A percentile compares a stretch with the other conserved stretches of the same genome.
Evolutionary conservation across 64 coral and sea anemone genomes (phyloP).

Genomic region (Pocillopora damicornis): DNA sequence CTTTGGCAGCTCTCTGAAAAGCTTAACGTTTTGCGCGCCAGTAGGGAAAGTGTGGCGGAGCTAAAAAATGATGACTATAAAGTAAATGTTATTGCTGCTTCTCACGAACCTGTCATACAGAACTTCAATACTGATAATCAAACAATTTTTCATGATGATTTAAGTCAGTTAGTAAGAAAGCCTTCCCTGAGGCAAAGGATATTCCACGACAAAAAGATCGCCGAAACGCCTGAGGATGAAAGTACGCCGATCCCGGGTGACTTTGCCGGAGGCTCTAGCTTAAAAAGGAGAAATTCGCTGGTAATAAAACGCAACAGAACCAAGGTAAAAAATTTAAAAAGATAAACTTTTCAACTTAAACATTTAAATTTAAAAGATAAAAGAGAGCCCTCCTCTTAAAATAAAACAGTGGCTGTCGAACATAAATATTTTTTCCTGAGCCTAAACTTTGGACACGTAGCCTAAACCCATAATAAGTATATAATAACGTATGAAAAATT

Average conservation of each 20-base stretch:
- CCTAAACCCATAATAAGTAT: too few species aligned
- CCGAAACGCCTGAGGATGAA: not conserved
- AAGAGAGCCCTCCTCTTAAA: not conserved
- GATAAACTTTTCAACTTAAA: not conserved
- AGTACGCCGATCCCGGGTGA: not conserved
- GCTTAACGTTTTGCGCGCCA: constrained; percentile 63
- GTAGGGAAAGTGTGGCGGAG: constrained; percentile 42
- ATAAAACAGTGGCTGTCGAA: too few species aligned
- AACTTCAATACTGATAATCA: constrained; percentile 19
- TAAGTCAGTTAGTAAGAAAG: constrained; percentile 1
- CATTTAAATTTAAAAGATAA: not conserved
- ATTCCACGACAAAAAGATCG: not conserved
- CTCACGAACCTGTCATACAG: not conserved
- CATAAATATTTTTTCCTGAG: too few species aligned
- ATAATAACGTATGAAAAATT: too few species aligned
- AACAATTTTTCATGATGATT: not conserved
- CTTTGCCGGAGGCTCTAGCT: not conserved
- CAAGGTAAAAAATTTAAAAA: constrained; percentile 20
- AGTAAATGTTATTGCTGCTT: not conserved
- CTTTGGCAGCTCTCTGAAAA: constrained; percentile 82
- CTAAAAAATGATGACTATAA: not conserved
- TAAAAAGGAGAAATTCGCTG: constrained; percentile 19
- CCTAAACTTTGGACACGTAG: too few species aligned
- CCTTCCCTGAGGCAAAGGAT: not conserved
- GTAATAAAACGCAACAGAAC: constrained; percentile 28